Conservation (phyloP, 1,140 invertebrate species). For the Halictus rubicundus region DNA sequence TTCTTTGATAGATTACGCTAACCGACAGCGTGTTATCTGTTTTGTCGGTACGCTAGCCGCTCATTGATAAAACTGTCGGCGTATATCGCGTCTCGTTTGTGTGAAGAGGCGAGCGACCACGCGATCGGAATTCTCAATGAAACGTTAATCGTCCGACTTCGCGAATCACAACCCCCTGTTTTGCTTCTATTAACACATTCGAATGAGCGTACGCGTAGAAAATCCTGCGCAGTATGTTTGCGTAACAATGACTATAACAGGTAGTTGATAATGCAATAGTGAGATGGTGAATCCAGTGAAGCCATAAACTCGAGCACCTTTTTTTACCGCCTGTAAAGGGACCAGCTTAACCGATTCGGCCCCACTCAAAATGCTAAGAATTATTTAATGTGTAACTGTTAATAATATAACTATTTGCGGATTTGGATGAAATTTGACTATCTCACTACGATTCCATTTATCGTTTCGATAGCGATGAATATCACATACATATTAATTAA, state of each 20-base stretch:
- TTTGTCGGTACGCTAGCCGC: slow-evolving; percentile 1
- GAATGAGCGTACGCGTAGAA: neutral
- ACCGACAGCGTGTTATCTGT: slow-evolving; percentile 25
- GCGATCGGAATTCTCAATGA: slow-evolving; percentile 38
- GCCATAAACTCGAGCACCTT: no score
- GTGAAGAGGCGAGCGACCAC: slow-evolving; percentile 31
- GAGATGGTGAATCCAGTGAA: no score
- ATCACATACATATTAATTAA: no score
- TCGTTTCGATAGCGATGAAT: no score
- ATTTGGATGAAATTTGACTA: no score
- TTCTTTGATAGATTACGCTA: slow-evolving; percentile 32
- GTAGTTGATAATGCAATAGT: no score
- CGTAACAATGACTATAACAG: neutral
- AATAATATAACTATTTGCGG: no score
- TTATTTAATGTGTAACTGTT: no score
- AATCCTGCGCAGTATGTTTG: neutral
- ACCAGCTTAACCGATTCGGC: no score
- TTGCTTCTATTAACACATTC: neutral
- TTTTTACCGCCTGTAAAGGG: no score
- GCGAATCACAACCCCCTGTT: neutral
- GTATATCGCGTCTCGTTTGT: slow-evolving; percentile 42
- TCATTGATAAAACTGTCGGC: slow-evolving; percentile 42
- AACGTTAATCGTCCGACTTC: slow-evolving; percentile 2
- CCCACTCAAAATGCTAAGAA: no score
- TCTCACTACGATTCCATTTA: no score